Percentiles rank a stretch among this genome's conserved stretches.
Conservation (phyloP, 2,888 invertebrate genomes). For the Brachylomia viminalis region DNA sequence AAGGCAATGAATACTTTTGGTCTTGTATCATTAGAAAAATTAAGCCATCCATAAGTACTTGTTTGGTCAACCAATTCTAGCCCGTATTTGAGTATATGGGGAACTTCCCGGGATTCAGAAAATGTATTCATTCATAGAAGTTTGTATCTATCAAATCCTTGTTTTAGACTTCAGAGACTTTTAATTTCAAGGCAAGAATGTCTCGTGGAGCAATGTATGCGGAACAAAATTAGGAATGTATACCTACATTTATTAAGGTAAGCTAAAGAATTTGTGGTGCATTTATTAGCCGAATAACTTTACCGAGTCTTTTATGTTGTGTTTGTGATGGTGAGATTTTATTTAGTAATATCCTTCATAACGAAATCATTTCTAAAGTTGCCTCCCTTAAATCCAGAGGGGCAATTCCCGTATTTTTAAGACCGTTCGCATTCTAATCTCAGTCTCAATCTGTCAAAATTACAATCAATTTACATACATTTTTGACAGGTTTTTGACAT, state of each 20-base stretch:
- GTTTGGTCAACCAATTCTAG: not conserved
- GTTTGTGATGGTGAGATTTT: not conserved
- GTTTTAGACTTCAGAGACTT: not conserved
- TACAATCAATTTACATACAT: too few relatives aligned
- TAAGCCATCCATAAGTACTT: not conserved
- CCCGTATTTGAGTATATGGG: not conserved
- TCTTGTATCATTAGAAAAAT: not conserved
- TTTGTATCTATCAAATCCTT: constrained; percentile 25
- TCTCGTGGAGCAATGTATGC: constrained; percentile 44
- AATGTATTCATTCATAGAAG: not conserved
- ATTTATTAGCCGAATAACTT: constrained; percentile 51
- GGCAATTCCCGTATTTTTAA: too few relatives aligned
- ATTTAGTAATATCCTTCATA: not conserved
- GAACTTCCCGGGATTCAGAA: not conserved
- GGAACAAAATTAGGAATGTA: constrained; percentile 56
- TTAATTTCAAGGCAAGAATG: constrained; percentile 44
- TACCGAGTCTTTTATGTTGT: not conserved
- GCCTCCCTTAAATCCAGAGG: not conserved
- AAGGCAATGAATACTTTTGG: not conserved
- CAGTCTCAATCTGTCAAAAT: too few relatives aligned
- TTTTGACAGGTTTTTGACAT: too few relatives aligned
- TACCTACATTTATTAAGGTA: constrained; percentile 19
- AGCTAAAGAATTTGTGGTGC: constrained; percentile 42
- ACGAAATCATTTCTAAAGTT: not conserved
- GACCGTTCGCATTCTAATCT: too few relatives aligned